Percentiles rank a stretch among this genome's conserved stretches.
These are phyloP conservation scores for Larimichthys polyactis DNA, from an alignment of 2,113 vertebrate species.

Conservation along the genomic window DNA sequence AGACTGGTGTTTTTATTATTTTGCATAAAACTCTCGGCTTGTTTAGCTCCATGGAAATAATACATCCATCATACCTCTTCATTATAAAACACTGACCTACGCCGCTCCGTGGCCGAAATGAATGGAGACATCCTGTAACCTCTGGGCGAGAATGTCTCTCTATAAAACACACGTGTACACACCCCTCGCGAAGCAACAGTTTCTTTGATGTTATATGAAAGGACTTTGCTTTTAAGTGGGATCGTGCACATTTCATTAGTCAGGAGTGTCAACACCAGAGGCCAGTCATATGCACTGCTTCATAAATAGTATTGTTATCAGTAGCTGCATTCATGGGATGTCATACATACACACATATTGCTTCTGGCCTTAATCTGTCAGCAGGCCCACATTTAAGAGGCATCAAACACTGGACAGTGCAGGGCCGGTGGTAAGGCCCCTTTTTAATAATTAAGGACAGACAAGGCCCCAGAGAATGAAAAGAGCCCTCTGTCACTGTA, in stretches of 20 bases:
- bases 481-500: constrained; percentile 87
- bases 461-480: constrained; percentile 86
- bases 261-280: constrained; percentile 57
- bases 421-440: constrained; percentile 70
- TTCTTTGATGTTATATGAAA: constrained; percentile 71
- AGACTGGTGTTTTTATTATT: not conserved
- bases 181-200: constrained; percentile 34
- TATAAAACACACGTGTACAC: constrained; percentile 41
- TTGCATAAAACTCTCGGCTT: constrained; percentile 26
- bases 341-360: constrained; percentile 62
- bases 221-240: constrained; percentile 54
- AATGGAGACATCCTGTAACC: constrained; percentile 57
- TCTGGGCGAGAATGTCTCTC: constrained; percentile 48
- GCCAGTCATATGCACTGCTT: constrained; percentile 48
- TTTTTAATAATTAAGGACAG: constrained; percentile 93
- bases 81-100: constrained; percentile 24
- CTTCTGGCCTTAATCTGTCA: constrained; percentile 89
- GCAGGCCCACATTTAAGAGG: constrained; percentile 88
- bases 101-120: constrained; percentile 38
- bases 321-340: constrained; percentile 84
- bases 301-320: constrained; percentile 82
- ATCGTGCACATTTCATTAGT: constrained; percentile 61
- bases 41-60: constrained; percentile 28
- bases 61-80: constrained; percentile 29
- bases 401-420: constrained; percentile 86